A percentile compares a stretch with the other conserved stretches of the same genome.
Conservation (phyloP, 1,140 invertebrate species). For the Leptoteleia sp. region DNA sequence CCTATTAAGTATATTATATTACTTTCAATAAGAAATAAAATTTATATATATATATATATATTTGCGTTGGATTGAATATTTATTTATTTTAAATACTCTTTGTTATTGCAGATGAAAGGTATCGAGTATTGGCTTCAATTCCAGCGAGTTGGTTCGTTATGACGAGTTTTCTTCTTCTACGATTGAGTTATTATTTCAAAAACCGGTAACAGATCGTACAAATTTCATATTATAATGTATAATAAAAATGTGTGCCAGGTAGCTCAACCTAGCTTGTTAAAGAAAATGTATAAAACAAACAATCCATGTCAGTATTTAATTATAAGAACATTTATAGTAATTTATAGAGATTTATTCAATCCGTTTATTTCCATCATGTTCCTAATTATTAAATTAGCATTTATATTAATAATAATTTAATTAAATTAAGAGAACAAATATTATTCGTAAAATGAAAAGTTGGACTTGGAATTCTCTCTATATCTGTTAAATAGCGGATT, state of each 20-base stretch:
- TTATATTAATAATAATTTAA: constrained; percentile 4
- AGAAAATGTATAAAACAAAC: constrained; percentile 17
- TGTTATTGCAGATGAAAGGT: constrained; percentile 86
- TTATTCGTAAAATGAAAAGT: no score
- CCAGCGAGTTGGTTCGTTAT: constrained; percentile 86
- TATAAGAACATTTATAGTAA: constrained; percentile 24
- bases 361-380: constrained; percentile 23
- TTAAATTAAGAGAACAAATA: no score
- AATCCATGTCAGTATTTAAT: constrained; percentile 54
- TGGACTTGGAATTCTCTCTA: no score
- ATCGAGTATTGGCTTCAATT: constrained; percentile 86
- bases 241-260: constrained; percentile 38
- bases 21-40: no score
- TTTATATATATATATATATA: no score
- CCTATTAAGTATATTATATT: no score
- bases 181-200: constrained; percentile 75
- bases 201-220: constrained; percentile 73
- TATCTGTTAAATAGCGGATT: no score
- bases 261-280: constrained; percentile 26
- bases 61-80: no score
- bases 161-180: constrained; percentile 84
- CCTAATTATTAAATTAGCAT: constrained; percentile 22
- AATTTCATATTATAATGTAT: constrained; percentile 5
- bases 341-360: constrained; percentile 11
- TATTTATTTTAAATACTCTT: constrained; percentile 7